Percentiles rank a stretch among this genome's conserved stretches.
Evolutionary conservation across 2,113 vertebrate genomes (phyloP).

Genomic region (Amphilophus citrinellus): DNA sequence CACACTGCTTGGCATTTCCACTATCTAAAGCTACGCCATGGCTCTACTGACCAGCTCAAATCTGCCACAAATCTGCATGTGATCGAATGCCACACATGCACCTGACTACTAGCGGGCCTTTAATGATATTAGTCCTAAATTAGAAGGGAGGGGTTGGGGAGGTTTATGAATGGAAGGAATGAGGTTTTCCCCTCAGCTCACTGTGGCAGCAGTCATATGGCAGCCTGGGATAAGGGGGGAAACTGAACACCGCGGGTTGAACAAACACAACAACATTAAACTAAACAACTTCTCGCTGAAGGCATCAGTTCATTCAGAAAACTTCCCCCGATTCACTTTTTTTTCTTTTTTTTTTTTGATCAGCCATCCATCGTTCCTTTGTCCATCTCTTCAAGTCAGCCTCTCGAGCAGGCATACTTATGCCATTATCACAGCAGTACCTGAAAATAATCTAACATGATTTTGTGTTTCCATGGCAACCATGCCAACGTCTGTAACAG

Average conservation of each 20-base stretch:
- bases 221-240: conserved; percentile 30
- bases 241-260: not conserved
- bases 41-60: conserved; percentile 64
- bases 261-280: not conserved
- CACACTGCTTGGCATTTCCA: conserved; percentile 71
- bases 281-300: not conserved
- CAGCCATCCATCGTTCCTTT: not conserved
- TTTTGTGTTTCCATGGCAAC: conserved; percentile 78
- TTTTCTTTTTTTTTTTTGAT: not conserved
- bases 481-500: conserved; percentile 60
- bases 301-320: conserved; percentile 22
- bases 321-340: not conserved
- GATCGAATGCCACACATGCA: conserved; percentile 66
- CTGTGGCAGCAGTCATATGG: conserved; percentile 47
- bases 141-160: conserved; percentile 19
- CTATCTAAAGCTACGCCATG: conserved; percentile 46
- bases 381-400: conserved; percentile 23
- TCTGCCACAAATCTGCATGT: conserved; percentile 64
- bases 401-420: conserved; percentile 31
- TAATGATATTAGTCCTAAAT: conserved; percentile 61
- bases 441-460: conserved; percentile 76
- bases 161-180: conserved; percentile 75
- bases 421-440: conserved; percentile 66
- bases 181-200: conserved; percentile 64
- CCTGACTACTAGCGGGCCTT: conserved; percentile 48